Base-by-base conservation (phyloP, 2,113 vertebrate genomes). In the Peucedramus taeniatus region DNA sequence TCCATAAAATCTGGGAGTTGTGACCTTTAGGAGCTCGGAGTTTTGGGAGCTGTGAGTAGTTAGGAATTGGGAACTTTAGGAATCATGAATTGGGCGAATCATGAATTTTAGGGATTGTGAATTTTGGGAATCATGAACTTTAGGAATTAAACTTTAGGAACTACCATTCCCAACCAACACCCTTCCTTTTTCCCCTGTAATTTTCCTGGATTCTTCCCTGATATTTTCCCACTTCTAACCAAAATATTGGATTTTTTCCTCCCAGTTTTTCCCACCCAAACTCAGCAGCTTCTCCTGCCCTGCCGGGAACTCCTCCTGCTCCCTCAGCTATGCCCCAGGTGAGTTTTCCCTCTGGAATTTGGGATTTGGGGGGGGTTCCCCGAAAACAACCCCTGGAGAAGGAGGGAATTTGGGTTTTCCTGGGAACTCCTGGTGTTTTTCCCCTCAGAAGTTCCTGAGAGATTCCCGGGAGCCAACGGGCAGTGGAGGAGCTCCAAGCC, bases 271-370 rank as follows among this genome's bases (percentile, higher is more conserved):
- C 53, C 96, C 98, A 70, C 97, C 87, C 59, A 98, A 97, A 57
- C 81, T 83, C 83, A 83, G 93, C 39, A 70, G 87, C 59, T 99
- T 99, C 44, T 89, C 98, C 31, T 98, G 98, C 90, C 98, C 99
- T 0, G 96, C 98, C 16, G 98, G 98, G 64, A 98, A 97, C 33
- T 59, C 97, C 11, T 98, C 98, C 74, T 99, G 98, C 82, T 97
- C 97, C 86, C 97, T 98, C 80, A 94, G 78, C 56, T 97, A 97
- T 40, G 96, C 97, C 96, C 96, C 98, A 69, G 99, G 99, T 99
- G 94, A 96, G 96, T 8, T 8, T 59, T 44, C 39, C 15, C 20
- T 31, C 22, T 20, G 37, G 15, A 30, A n/a, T 68, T 71, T 37
- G 40, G 27, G 8, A 22, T 50, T n/a, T n/a, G 30, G 30, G 35